Percentiles rank a stretch among this genome's conserved stretches.
Conservation (phyloP, 1,140 invertebrate species). For the Drosophila elegans region DNA sequence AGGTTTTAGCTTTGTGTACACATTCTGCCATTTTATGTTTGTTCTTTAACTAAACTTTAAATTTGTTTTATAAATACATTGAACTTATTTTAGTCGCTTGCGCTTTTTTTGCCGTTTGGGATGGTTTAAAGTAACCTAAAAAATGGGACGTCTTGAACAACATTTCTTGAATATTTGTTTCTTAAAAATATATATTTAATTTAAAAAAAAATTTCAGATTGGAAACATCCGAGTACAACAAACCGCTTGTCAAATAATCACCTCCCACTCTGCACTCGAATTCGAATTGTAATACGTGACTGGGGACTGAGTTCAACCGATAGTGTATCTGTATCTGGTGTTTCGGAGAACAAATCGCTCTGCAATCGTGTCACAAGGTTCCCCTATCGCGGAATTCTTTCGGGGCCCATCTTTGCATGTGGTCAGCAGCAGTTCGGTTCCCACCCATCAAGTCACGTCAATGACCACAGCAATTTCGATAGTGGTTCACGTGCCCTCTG, state of each 20-base stretch:
- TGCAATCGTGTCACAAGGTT: conserved; percentile 53
- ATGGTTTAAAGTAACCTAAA: too few relatives aligned
- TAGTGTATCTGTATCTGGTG: conserved; percentile 34
- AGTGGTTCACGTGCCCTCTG: conserved; percentile 45
- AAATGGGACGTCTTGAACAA: too few relatives aligned
- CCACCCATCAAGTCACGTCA: conserved; percentile 39
- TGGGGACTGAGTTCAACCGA: conserved; percentile 9
- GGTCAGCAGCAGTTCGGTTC: conserved; percentile 21
- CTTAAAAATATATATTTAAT: too few relatives aligned
- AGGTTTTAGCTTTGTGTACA: too few relatives aligned
- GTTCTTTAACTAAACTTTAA: too few relatives aligned
- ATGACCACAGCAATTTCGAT: conserved; percentile 25
- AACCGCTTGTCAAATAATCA: conserved; percentile 3
- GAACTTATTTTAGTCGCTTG: too few relatives aligned
- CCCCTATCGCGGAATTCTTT: conserved; percentile 41
- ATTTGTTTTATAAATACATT: too few relatives aligned
- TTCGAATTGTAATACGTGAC: conserved; percentile 28
- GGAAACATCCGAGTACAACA: background rate
- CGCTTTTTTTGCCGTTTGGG: too few relatives aligned
- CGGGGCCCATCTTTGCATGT: conserved; percentile 21
- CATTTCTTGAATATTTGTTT: too few relatives aligned
- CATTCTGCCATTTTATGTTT: too few relatives aligned
- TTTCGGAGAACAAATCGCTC: conserved; percentile 30
- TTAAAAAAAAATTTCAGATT: background rate
- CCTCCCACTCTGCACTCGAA: conserved; percentile 6